Percentiles rank a stretch among this genome's conserved stretches.
phyloP scores from a whole-genome alignment of 1,140 invertebrate species.

The Trichoplusia ni region DNA sequence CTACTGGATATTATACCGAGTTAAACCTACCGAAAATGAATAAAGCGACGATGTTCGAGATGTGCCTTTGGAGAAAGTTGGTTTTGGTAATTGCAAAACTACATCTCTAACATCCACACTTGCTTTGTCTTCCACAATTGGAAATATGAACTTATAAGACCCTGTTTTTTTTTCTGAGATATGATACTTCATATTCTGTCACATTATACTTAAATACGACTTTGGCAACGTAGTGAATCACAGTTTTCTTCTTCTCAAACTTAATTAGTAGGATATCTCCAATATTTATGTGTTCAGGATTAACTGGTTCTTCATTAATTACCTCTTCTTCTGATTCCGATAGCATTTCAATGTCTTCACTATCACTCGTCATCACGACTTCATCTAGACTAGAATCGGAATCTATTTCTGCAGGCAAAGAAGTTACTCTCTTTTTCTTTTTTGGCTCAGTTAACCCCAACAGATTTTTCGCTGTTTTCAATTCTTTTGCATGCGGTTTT shows the following conservation, averaged over 20 bases:
- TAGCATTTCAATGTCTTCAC: slow-evolving; percentile 40
- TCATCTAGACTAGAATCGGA: slow-evolving; percentile 44
- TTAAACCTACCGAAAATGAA: slow-evolving; percentile 41
- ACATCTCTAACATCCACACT: slow-evolving; percentile 44
- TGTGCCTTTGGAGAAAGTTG: slow-evolving; percentile 45
- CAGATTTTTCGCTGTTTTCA: slow-evolving; percentile 43
- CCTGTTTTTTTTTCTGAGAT: slow-evolving; percentile 41
- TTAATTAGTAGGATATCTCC: slow-evolving; percentile 49
- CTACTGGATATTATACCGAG: slow-evolving; percentile 40
- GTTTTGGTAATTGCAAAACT: slow-evolving; percentile 45
- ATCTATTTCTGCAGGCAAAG: slow-evolving; percentile 40
- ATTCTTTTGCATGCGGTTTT: slow-evolving; percentile 40
- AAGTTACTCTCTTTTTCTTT: slow-evolving; percentile 40
- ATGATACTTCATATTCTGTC: slow-evolving; percentile 42
- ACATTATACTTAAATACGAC: slow-evolving; percentile 40
- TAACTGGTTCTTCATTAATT: slow-evolving; percentile 34
- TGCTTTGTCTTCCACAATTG: slow-evolving; percentile 42
- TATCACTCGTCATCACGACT: slow-evolving; percentile 42
- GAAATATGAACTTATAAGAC: slow-evolving; percentile 40
- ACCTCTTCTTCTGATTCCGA: slow-evolving; percentile 37
- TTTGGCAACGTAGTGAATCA: background rate
- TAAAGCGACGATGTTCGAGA: slow-evolving; percentile 39
- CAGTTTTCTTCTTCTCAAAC: slow-evolving; percentile 37
- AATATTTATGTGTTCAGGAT: slow-evolving; percentile 45
- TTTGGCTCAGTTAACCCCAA: slow-evolving; percentile 41